Percentiles rank a stretch among this genome's conserved stretches.
These are phyloP conservation scores for Takifugu rubripes DNA, from an alignment of 2,797 vertebrate species.

Conservation along the genomic window DNA sequence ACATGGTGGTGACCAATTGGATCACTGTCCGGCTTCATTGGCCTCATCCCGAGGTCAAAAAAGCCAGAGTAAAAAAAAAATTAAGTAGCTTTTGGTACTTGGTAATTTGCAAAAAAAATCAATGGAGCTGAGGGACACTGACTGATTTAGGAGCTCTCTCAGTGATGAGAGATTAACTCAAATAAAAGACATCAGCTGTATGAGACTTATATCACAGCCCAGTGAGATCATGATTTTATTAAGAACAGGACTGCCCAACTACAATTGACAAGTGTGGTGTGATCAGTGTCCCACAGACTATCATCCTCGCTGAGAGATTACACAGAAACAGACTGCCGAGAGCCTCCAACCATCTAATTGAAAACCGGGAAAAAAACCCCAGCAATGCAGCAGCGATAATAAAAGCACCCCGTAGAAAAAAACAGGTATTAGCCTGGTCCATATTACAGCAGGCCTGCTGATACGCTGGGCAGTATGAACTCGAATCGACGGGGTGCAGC, in stretches of 20 bases:
- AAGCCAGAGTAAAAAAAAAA: too few relatives aligned
- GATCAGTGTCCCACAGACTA: conserved; percentile 49
- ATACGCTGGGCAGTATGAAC: conserved; percentile 45
- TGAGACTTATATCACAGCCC: conserved; percentile 8
- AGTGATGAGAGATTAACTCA: not conserved
- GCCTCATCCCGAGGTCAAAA: too few relatives aligned
- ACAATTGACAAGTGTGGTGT: conserved; percentile 33
- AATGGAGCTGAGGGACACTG: not conserved
- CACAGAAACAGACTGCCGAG: conserved; percentile 43
- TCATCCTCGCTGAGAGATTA: conserved; percentile 64
- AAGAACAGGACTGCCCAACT: conserved; percentile 22
- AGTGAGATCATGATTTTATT: conserved; percentile 21
- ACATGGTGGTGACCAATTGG: too few relatives aligned
- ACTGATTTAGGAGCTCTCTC: not conserved
- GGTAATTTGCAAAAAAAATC: too few relatives aligned
- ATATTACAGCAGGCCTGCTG: conserved; percentile 57
- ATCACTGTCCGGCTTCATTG: too few relatives aligned
- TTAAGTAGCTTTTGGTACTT: too few relatives aligned
- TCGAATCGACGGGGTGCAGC: conserved; percentile 56
- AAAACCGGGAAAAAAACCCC: conserved; percentile 66
- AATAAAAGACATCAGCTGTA: not conserved
- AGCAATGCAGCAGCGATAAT: conserved; percentile 41
- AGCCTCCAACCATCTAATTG: conserved; percentile 71
- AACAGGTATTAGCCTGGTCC: conserved; percentile 64
- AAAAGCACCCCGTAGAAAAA: conserved; percentile 60